Percentiles rank a stretch among this genome's conserved stretches.
Conservation (phyloP, 2,888 invertebrate species). For the Stramonita haemastoma region DNA sequence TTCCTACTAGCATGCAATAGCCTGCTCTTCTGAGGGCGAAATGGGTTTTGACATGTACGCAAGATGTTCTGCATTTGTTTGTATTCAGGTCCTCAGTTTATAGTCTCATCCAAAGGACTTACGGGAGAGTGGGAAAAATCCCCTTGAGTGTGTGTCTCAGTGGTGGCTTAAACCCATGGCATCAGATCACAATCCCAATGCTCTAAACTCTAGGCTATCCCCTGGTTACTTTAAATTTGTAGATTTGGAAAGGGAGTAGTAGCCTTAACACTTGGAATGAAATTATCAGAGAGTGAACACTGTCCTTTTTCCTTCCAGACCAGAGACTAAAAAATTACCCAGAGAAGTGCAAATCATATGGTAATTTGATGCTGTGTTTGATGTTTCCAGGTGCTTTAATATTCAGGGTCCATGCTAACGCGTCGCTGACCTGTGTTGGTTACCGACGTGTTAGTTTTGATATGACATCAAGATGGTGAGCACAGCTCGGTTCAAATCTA, state of each 20-base stretch:
- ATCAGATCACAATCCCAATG: too few species aligned
- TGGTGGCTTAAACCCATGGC: too few species aligned
- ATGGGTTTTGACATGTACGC: too few species aligned
- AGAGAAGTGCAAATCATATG: background rate
- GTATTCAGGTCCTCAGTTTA: too few species aligned
- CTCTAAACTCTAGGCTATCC: background rate
- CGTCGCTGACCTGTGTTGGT: background rate
- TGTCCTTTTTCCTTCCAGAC: background rate
- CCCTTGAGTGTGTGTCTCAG: too few species aligned
- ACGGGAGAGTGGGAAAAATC: too few species aligned
- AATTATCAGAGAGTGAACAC: background rate
- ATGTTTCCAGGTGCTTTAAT: constrained; percentile 29
- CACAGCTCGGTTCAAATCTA: background rate
- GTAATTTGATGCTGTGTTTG: constrained; percentile 27
- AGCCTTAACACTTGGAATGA: background rate
- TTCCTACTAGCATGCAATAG: too few species aligned
- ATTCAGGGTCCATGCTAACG: background rate
- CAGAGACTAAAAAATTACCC: background rate
- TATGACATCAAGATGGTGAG: background rate
- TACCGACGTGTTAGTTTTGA: background rate
- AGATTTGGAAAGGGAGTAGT: background rate
- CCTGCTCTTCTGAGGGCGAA: too few species aligned
- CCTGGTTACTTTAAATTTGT: background rate
- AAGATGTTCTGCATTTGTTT: too few species aligned
- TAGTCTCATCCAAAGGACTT: too few species aligned